Base-by-base conservation (phyloP, 2,113 vertebrate genomes). In the Embiotoca jacksoni region DNA sequence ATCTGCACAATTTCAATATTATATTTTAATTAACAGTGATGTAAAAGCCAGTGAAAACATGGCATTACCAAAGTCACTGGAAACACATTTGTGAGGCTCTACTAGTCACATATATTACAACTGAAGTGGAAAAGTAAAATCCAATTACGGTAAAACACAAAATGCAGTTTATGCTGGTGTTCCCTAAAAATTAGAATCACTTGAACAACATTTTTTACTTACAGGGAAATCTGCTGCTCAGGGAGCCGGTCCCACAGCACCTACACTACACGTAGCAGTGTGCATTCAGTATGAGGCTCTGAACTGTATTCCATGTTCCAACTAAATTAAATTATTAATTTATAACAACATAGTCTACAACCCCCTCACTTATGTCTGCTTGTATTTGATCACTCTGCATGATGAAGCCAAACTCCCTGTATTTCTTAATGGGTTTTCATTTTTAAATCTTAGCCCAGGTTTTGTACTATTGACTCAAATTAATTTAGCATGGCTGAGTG, bases 11-110 rank as follows among this genome's bases (percentile, higher is more conserved):
- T 54, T 84, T 82, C 46, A 74, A 11, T 61, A 75, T 71, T 46
- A 68, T 3, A 35, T 65, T 80, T 79, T 46, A 68, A 88, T 88
- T 81, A 82, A 66, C 58, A 52, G 1, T 47, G 41, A 81, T 58
- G 47, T 58, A 65, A 70, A 73, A 73, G 64, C 56, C 16, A 55
- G n/a, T 49, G 67, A 56, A 59, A 87, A 60, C 62, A 59, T 64
- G 35, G 10, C 14, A 41, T 67, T 46, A 75, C 65, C 41, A 54
- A 35, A 79, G 67, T 36, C 31, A 13, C 3, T 13, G 2, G 1
- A 32, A 7, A 46, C 49, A 44, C 39, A 55, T 74, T 49, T 55
- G 44, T 33, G 31, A 60, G 3, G 10, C 9, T 69, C 39, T 37
- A 11, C 36, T 49, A 53, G 23, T 52, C 30, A 50, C 37, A 78